Evolutionary conservation across 1,140 invertebrate species (phyloP), one percentile per base, ranked within the genome.

Genomic region (Bombus sibiricus): DNA sequence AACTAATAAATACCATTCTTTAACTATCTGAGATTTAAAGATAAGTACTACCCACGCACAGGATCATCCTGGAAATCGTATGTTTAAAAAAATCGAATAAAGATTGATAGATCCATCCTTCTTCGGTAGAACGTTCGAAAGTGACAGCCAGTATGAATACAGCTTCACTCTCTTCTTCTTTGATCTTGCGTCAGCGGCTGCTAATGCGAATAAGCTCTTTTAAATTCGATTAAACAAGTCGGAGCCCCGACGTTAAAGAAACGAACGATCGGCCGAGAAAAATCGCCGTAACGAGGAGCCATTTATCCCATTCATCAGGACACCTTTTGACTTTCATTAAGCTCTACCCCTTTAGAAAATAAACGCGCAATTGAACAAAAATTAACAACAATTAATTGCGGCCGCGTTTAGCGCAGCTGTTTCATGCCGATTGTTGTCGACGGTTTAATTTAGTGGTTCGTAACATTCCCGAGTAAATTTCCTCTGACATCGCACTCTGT

Each of bases 241-340:
- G 47, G 53, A 13, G n/a, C 6, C 32, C 3, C 25, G 74, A 75
- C 74, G 53, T 59, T 76, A 59, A 39, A 76, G 74, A 28, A 76
- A 37, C 25, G 76, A 32, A 79, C 76, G 62, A 47, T 79, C 39
- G 2, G 5, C 5, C 1, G 39, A 41, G 62, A 79, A 66, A 79
- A 79, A 66, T 43, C n/a, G 62, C 25, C n/a, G 66, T 59, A 72
- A 81, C 79, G 43, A 71, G 77, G 64, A 39, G 37, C 69, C 34
- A 39, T 81, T 81, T 81, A 81, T 72, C 57, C 68, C 84, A 66
- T 68, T 76, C 47, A 72, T 37, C 72, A 66, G 66, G 79, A 81
- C 79, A 81, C 79, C 79, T 81, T 43, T 81, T 57, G 79, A 72
- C 79, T 81, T 79, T 79, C 62, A 68, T 79, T 79, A 79, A 79